Evolutionary conservation across 2,113 vertebrate genomes (phyloP).

Genomic region (Oncorhynchus masou): DNA sequence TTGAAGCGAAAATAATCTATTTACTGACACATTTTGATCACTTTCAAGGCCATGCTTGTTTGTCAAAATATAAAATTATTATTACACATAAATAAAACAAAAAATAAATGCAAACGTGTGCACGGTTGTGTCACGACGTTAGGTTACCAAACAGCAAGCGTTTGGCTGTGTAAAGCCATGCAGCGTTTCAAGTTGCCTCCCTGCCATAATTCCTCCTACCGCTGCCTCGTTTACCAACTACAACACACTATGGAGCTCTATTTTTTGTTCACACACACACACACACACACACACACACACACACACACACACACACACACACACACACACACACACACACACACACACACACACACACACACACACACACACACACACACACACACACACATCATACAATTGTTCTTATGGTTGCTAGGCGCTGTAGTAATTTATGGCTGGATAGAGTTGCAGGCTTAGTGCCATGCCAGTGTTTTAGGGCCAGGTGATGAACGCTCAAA

Average conservation of each 20-base stretch:
- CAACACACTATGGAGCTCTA: conserved; percentile 18
- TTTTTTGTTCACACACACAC: conserved; percentile 38
- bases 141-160: conserved; percentile 61
- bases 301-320: too few species aligned
- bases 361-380: conserved; percentile 10
- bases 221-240: conserved; percentile 63
- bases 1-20: not conserved
- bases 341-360: too few species aligned
- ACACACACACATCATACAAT: conserved; percentile 27
- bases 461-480: conserved; percentile 39
- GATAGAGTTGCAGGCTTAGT: conserved; percentile 57
- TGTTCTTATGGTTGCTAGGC: conserved; percentile 54
- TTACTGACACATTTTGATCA: not conserved
- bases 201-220: conserved; percentile 59
- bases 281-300: too few species aligned
- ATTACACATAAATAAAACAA: too few species aligned
- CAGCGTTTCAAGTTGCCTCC: conserved; percentile 64
- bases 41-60: not conserved
- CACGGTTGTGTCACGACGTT: conserved; percentile 32
- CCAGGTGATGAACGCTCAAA: conserved; percentile 44
- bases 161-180: conserved; percentile 52
- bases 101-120: not conserved
- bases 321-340: too few species aligned
- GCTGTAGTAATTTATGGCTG: conserved; percentile 49
- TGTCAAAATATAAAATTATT: not conserved